These are phyloP conservation scores for Tamias sibiricus DNA, from an alignment of 2,113 vertebrate genomes.

Conservation along the genomic window DNA sequence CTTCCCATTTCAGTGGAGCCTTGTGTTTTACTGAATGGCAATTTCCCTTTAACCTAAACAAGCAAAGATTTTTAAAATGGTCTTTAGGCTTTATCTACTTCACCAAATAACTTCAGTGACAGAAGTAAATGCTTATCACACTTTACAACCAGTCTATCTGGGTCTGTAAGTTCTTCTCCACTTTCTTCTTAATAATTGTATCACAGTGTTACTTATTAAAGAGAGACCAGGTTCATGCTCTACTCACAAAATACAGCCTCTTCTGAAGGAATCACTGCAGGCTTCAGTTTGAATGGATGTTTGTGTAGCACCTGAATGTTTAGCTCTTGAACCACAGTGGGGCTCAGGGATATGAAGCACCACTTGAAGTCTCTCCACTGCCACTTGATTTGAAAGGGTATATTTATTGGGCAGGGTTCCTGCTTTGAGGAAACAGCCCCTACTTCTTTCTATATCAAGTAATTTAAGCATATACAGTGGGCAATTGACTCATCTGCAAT, in stretches of 20 bases:
- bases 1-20: not conserved
- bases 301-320: not conserved
- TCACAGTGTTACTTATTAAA: not conserved
- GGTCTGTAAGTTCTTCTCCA: not conserved
- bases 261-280: not conserved
- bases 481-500: not conserved
- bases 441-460: not conserved
- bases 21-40: not conserved
- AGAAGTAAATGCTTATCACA: not conserved
- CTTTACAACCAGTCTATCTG: not conserved
- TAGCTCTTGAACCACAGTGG: slow-evolving; percentile 20
- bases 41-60: slow-evolving; percentile 24
- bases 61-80: not conserved
- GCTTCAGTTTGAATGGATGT: not conserved
- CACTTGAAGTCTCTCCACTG: not conserved
- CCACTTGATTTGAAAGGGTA: slow-evolving; percentile 6
- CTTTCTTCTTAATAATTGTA: not conserved
- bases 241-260: not conserved
- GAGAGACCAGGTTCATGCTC: not conserved
- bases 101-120: not conserved
- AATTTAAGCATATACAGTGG: not conserved
- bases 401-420: not conserved
- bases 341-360: not conserved
- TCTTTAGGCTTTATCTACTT: slow-evolving; percentile 10
- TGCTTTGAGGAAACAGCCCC: slow-evolving; percentile 24